Percentiles rank a stretch among this genome's conserved stretches.
These are phyloP conservation scores for Sebastes kiyomatsui DNA, from an alignment of 2,797 vertebrate species.

Conservation along the genomic window DNA sequence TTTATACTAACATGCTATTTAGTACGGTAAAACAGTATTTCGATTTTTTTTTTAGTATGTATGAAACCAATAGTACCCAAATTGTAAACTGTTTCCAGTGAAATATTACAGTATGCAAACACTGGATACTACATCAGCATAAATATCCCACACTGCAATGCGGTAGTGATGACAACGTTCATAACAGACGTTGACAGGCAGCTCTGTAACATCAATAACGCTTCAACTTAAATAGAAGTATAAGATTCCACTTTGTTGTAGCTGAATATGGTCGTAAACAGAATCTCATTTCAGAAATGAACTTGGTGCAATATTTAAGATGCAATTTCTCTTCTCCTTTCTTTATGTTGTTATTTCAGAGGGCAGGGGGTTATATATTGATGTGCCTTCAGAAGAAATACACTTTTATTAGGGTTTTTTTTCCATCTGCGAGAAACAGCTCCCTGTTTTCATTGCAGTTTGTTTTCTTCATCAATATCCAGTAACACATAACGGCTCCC, in stretches of 20 bases:
- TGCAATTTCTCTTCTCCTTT: slow-evolving; percentile 31
- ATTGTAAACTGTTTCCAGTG: too few species aligned
- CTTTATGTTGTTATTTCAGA: slow-evolving; percentile 42
- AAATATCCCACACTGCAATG: too few species aligned
- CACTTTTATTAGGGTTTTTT: slow-evolving; percentile 18
- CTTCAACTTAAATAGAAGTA: too few species aligned
- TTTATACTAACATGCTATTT: too few species aligned
- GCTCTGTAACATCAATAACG: too few species aligned
- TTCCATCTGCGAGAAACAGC: slow-evolving; percentile 29
- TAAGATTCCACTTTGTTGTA: neutral
- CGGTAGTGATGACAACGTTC: too few species aligned
- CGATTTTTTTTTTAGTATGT: too few species aligned
- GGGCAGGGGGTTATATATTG: slow-evolving; percentile 59
- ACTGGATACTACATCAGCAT: too few species aligned
- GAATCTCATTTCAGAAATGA: slow-evolving; percentile 57
- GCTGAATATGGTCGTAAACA: slow-evolving; percentile 10
- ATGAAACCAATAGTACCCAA: too few species aligned
- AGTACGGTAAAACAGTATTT: too few species aligned
- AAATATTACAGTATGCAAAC: too few species aligned
- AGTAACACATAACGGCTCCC: slow-evolving; percentile 39
- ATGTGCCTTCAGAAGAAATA: slow-evolving; percentile 82
- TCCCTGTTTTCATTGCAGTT: slow-evolving; percentile 48
- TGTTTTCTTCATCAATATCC: slow-evolving; percentile 40
- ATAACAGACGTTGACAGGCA: too few species aligned
- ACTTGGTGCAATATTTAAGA: slow-evolving; percentile 69